Conservation (phyloP, 2,888 invertebrate species). For the Stomorhina lunata region DNA sequence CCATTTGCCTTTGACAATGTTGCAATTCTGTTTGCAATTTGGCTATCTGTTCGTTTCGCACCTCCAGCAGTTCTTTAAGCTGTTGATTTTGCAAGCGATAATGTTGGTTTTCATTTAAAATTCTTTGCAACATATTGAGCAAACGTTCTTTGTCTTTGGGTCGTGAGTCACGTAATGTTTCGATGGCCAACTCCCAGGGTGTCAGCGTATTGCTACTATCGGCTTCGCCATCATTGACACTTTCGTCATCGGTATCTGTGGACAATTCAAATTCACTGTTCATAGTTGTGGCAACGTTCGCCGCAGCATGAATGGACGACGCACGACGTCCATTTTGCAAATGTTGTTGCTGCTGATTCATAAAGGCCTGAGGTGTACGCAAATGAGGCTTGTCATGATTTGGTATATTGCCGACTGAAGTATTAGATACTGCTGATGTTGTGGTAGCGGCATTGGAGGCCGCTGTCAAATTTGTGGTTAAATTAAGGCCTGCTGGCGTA, state of each 20-base stretch:
- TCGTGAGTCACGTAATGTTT: constrained; percentile 77
- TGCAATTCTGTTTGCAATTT: constrained; percentile 78
- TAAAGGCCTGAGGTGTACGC: constrained; percentile 54
- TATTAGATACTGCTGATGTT: constrained; percentile 65
- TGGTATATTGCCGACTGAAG: constrained; percentile 70
- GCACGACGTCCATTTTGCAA: constrained; percentile 67
- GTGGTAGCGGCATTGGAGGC: constrained; percentile 60
- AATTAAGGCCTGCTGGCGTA: constrained; percentile 62
- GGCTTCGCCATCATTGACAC: constrained; percentile 78
- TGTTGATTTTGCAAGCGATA: constrained; percentile 76
- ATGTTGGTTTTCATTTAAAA: constrained; percentile 78
- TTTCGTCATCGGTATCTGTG: constrained; percentile 88
- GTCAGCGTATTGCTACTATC: constrained; percentile 79
- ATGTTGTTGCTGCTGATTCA: constrained; percentile 58
- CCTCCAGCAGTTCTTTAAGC: constrained; percentile 75
- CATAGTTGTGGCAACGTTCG: constrained; percentile 79
- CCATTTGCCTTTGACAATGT: constrained; percentile 74
- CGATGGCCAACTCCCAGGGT: constrained; percentile 78
- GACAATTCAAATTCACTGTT: constrained; percentile 84
- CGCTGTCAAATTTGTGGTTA: constrained; percentile 58
- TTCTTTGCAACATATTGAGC: constrained; percentile 75
- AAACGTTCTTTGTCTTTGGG: constrained; percentile 78
- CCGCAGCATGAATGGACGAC: too few relatives aligned
- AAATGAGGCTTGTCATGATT: constrained; percentile 69
- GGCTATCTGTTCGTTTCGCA: constrained; percentile 76